Conservation (phyloP, 2,797 vertebrate genomes). For the Anguilla anguilla region DNA sequence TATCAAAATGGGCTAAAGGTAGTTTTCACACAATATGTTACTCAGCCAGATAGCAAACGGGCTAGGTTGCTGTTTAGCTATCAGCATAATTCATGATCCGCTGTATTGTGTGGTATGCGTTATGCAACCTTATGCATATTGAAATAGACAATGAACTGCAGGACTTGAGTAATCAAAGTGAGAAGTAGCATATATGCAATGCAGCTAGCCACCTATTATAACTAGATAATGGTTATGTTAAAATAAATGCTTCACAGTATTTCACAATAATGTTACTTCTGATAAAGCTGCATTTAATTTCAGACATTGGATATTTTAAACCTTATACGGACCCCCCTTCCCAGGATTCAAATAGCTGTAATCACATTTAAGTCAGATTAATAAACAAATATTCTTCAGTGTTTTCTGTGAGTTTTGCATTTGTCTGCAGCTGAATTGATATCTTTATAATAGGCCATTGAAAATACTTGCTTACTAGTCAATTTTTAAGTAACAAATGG, state of each 20-base stretch:
- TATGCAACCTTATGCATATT: conserved; percentile 36
- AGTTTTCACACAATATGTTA: not conserved
- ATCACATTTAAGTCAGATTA: not conserved
- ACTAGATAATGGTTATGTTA: not conserved
- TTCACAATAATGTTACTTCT: not conserved
- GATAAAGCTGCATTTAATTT: not conserved
- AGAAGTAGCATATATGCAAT: not conserved
- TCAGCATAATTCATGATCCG: conserved; percentile 35
- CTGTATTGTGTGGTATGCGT: conserved; percentile 26
- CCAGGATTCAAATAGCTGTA: not conserved
- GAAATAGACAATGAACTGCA: conserved; percentile 23
- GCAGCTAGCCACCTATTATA: not conserved
- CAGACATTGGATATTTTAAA: not conserved
- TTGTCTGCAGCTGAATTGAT: not conserved
- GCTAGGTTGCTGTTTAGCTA: conserved; percentile 10
- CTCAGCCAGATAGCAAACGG: not conserved
- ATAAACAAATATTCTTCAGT: not conserved
- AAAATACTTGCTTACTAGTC: not conserved
- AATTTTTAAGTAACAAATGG: not conserved
- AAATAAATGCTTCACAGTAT: not conserved
- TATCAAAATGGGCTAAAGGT: not conserved
- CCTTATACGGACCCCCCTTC: not conserved
- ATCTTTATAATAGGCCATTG: not conserved
- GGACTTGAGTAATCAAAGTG: conserved; percentile 17
- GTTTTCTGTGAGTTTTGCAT: not conserved